Evolutionary conservation across 2,888 invertebrate genomes (phyloP).

Genomic region (Philhelius pedissequus): DNA sequence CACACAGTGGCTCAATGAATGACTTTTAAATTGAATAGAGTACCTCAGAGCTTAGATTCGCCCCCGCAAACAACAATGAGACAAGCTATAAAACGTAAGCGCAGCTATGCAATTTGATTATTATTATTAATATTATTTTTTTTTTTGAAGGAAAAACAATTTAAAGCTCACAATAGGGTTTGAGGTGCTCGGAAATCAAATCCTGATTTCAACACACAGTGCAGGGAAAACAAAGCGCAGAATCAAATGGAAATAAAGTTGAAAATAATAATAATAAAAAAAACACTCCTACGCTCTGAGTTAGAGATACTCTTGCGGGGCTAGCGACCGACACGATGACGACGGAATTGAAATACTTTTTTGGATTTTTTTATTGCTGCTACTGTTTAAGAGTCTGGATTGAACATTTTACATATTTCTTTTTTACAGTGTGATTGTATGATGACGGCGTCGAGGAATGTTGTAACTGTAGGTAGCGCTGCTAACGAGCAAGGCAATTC

Average conservation of each 20-base stretch:
- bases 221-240: conserved; percentile 13
- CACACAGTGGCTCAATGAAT: conserved; percentile 42
- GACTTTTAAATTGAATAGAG: conserved; percentile 25
- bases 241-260: conserved; percentile 1
- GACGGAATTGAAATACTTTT: background rate
- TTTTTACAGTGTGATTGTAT: conserved; percentile 38
- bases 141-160: background rate
- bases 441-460: conserved; percentile 54
- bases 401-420: background rate
- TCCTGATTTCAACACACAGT: conserved; percentile 58
- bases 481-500: conserved; percentile 45
- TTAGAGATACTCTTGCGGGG: conserved; percentile 13
- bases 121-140: conserved; percentile 31
- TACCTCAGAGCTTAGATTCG: conserved; percentile 33
- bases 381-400: conserved; percentile 33
- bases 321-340: no score
- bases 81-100: conserved; percentile 9
- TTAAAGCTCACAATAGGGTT: background rate
- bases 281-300: conserved; percentile 49
- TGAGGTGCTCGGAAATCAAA: conserved; percentile 49
- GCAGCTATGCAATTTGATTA: conserved; percentile 51
- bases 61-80: conserved; percentile 44
- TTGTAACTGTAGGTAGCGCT: conserved; percentile 43
- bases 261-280: conserved; percentile 31
- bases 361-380: conserved; percentile 7